Percentiles rank a stretch among this genome's conserved stretches.
Evolutionary conservation across 2,797 vertebrate species (phyloP).

Genomic region (Podargus strigoides): DNA sequence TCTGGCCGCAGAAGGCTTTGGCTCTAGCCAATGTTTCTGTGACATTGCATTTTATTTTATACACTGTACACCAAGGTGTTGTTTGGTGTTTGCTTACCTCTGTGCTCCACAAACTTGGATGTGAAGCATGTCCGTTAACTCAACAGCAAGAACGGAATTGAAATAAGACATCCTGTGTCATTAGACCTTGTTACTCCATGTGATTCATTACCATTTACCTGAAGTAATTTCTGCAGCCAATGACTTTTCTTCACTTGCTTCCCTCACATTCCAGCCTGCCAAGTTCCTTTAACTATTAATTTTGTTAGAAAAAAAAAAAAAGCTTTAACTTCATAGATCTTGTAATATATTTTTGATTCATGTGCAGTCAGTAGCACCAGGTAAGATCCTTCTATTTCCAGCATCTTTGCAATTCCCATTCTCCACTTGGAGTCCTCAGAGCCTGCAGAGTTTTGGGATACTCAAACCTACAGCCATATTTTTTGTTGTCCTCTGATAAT

Average conservation of each 20-base stretch:
- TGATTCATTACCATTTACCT: neutral
- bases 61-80: neutral
- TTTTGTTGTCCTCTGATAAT: neutral
- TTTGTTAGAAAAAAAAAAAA: neutral
- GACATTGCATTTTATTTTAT: neutral
- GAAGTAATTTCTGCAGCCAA: neutral
- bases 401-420: neutral
- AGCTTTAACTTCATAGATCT: neutral
- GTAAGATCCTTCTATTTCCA: neutral
- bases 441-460: neutral
- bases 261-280: neutral
- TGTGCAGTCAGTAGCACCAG: neutral
- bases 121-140: neutral
- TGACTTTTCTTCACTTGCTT: neutral
- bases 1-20: neutral
- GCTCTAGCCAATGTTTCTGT: neutral
- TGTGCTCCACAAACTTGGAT: neutral
- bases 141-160: neutral
- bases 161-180: neutral
- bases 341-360: neutral
- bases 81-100: neutral
- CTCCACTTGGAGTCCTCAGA: neutral
- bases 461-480: neutral
- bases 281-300: neutral
- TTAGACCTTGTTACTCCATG: neutral